Evolutionary conservation across 2,797 vertebrate genomes (phyloP).

Genomic region (Pipistrellus kuhlii): DNA sequence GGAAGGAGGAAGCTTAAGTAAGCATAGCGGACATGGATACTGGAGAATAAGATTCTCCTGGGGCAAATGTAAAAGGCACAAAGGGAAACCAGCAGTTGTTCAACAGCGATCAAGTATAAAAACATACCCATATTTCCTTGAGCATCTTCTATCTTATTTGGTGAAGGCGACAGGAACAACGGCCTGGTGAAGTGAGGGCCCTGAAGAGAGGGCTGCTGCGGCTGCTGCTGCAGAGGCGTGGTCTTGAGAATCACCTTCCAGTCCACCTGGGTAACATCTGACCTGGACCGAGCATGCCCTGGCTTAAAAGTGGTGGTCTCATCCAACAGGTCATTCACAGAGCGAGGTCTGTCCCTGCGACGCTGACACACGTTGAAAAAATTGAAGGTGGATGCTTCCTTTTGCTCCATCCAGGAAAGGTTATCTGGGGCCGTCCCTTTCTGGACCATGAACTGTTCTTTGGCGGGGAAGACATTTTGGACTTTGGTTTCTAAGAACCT

Average conservation of each 20-base stretch:
- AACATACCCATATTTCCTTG: constrained; percentile 89
- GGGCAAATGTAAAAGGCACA: not conserved
- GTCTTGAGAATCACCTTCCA: constrained; percentile 85
- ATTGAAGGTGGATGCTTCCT: constrained; percentile 88
- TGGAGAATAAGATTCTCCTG: not conserved
- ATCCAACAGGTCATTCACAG: constrained; percentile 96
- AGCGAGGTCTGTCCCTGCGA: constrained; percentile 94
- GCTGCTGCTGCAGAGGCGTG: constrained; percentile 80
- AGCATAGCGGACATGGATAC: not conserved
- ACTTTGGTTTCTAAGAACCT: constrained; percentile 89
- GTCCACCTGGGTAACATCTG: constrained; percentile 89
- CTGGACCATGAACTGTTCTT: constrained; percentile 85
- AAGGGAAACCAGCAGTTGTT: not conserved
- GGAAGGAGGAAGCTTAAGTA: not conserved
- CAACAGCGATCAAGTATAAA: constrained; percentile 36
- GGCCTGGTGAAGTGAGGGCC: constrained; percentile 80
- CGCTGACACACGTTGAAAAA: constrained; percentile 92
- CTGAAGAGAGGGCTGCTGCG: constrained; percentile 73
- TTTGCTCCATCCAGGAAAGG: constrained; percentile 88
- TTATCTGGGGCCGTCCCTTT: constrained; percentile 85
- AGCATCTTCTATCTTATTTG: constrained; percentile 84
- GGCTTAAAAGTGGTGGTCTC: constrained; percentile 92
- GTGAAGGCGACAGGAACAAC: constrained; percentile 77
- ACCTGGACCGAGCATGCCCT: constrained; percentile 95
- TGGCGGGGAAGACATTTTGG: constrained; percentile 86